Evolutionary conservation across 2,888 invertebrate species (phyloP), one percentile per base, ranked within the genome.

Genomic region (Megalurothrips usitatus): DNA sequence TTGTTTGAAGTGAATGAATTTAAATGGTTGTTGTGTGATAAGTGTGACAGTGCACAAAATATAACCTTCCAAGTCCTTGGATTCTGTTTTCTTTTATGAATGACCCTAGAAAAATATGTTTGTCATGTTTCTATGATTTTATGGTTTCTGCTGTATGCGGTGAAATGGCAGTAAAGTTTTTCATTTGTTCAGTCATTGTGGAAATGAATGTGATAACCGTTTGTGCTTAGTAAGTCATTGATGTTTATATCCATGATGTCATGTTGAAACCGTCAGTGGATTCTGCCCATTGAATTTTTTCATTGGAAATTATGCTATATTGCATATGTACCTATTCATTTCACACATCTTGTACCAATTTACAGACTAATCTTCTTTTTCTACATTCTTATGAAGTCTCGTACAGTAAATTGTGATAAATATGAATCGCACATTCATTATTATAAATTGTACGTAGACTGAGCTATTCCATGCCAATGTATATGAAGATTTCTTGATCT

Each of bases 11-110:
- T 75, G 68, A 26, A 75, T 75, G 68, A 75, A 75, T 75, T 58
- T n/a, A 75, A 75, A 75, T 26, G n/a, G 23, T 75, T 75, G 68
- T 11, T 75, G 68, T 75, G 68, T 75, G 68, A 75, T 75, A 75
- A 26, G 68, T 75, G 68, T 75, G 23, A 26, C 68, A 75, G 23
- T 75, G 68, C 68, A 75, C 68, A 75, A 75, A 26, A 1, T 26
- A 12, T 75, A 75, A 75, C 26, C 8, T 75, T 75, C 68, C 68
- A 75, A 26, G 12, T 26, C 23, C 12, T 75, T 75, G 23, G 68
- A 75, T 12, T 26, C 23, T 75, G 9, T 26, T 26, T 12, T 12
- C 23, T 26, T 26, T 12, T 75, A 23, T 75, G 19, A 8, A 23
- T 75, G n/a, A 75, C 12, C 12, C n/a, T 9, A 9, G 68, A 75